Conservation (phyloP, 2,113 vertebrate genomes). For the Dipodomys spectabilis region DNA sequence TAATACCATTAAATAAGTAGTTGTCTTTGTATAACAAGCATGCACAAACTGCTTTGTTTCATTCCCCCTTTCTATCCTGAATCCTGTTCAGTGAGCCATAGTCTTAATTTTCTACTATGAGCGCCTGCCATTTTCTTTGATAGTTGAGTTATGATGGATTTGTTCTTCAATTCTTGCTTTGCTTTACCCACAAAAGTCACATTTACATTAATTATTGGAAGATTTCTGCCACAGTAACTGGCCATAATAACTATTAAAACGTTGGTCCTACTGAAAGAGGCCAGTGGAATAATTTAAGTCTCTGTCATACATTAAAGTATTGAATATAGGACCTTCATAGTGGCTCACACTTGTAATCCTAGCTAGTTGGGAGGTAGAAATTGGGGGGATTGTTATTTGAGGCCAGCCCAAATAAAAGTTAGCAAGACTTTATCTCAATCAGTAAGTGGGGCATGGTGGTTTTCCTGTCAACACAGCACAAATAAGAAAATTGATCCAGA, state of each 20-base stretch:
- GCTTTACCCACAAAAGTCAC: conserved; percentile 75
- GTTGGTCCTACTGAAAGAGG: conserved; percentile 76
- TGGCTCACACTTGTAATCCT: too few species aligned
- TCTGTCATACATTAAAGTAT: conserved; percentile 62
- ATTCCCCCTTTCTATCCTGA: conserved; percentile 91
- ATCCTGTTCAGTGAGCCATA: conserved; percentile 86
- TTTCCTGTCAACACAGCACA: too few species aligned
- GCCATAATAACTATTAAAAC: conserved; percentile 83
- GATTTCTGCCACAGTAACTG: conserved; percentile 81
- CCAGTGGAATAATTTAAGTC: conserved; percentile 69
- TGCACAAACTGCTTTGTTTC: conserved; percentile 89
- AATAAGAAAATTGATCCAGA: too few species aligned
- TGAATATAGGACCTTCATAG: neutral
- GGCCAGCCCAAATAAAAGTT: too few species aligned
- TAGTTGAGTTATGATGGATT: conserved; percentile 90
- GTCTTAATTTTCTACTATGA: conserved; percentile 92
- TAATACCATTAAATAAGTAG: conserved; percentile 80
- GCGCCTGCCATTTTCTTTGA: conserved; percentile 91
- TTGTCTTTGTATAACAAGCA: conserved; percentile 84
- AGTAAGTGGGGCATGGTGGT: too few species aligned
- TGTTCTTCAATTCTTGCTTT: conserved; percentile 83
- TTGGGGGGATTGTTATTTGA: too few species aligned
- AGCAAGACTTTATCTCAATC: too few species aligned
- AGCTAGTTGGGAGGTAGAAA: too few species aligned
- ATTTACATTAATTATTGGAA: conserved; percentile 85